Base-by-base conservation (phyloP, 2,797 vertebrate genomes). In the Anniella stebbinsi region DNA sequence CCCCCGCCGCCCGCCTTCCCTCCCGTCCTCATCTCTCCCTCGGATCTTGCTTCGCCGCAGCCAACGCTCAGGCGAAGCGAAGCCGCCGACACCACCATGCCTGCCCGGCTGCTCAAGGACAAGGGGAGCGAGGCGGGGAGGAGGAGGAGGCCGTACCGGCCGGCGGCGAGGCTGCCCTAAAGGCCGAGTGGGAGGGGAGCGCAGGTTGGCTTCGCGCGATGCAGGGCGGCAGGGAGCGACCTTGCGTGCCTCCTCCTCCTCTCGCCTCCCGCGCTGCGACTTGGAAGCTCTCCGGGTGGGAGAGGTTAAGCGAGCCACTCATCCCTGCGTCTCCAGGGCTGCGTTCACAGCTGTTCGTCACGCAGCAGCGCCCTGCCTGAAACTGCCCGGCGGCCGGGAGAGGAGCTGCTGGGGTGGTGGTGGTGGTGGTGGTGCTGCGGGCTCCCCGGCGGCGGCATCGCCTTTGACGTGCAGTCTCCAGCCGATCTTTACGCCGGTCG, bases 261-360 rank as follows among this genome's bases (percentile, higher is more conserved):
- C 45, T 57, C 48, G 30, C 13, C 13, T 82, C 38, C 94, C 30
- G 89, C 86, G 84, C 84, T 87, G 88, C 84, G 91, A 45, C 63
- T 63, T 3, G 41, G 88, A 25, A 70, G 6, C 76, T 72, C 72
- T 66, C 77, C 77, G 85, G 84, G 78, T 73, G 78, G 83, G 88
- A 90, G 81, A 90, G 91, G 89, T 77, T 87, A 84, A 92, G 25
- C 93, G 36, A 87, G 45, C 86, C 91, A 75, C 86, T 60, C 28
- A 80, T 86, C 87, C 95, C 92, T 95, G 95, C 21, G 12, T 95
- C 91, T 78, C 88, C 66, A 90, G 93, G 89, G 83, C 90, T 93
- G 84, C 93, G 57, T 90, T 91, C 97, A 97, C 94, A 86, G 80
- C 90, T 80, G 97, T 96, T 77, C 63, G 95, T 96, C 96, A 92